Base-by-base conservation (phyloP, 1,140 invertebrate species). In the Caenorhabditis tropicalis region DNA sequence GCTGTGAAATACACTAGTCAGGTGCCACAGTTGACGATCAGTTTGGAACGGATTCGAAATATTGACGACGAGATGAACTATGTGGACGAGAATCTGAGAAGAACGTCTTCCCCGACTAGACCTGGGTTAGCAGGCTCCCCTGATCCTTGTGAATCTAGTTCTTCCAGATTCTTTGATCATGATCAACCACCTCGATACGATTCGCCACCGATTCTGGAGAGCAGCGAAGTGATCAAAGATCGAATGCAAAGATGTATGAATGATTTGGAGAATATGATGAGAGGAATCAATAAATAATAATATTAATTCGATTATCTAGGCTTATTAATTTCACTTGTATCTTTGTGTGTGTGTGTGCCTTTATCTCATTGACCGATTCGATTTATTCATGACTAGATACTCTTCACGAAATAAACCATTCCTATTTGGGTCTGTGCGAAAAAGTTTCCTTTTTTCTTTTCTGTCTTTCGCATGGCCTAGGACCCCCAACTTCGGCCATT, bases 151-250 rank as follows among this genome's bases (percentile, higher is more conserved):
- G 39, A n/a, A n/a, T n/a, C n/a, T n/a, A n/a, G n/a, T n/a, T n/a
- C 39, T 12, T 43, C 39, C 39, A 43, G 39, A 43, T 43, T 43
- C 12, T 43, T 43, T 12, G 12, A 43, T n/a, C n/a, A n/a, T 6
- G 39, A 5, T 43, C 39, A 5, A 12, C 39, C 39, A 6, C 4
- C 3, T 36, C 33, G 65, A 36, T 24, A 43, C 6, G 65, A 74
- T 5, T 74, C 65, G 15, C 65, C 65, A 15, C 65, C 65, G 29
- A 74, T 74, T 43, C 29, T 74, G 65, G 65, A 74, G 65, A 74
- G 65, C n/a, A 74, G 65, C 24, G 65, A 74, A 19, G 65, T 74
- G 33, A 74, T 74, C 36, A 74, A 74, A 29, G 65, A 74, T n/a
- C 19, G 36, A 24, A 43, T 74, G 65, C 33, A 43, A 74, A 29